Evolutionary conservation across 2,797 vertebrate species (phyloP).

Genomic region (Prionace glauca): DNA sequence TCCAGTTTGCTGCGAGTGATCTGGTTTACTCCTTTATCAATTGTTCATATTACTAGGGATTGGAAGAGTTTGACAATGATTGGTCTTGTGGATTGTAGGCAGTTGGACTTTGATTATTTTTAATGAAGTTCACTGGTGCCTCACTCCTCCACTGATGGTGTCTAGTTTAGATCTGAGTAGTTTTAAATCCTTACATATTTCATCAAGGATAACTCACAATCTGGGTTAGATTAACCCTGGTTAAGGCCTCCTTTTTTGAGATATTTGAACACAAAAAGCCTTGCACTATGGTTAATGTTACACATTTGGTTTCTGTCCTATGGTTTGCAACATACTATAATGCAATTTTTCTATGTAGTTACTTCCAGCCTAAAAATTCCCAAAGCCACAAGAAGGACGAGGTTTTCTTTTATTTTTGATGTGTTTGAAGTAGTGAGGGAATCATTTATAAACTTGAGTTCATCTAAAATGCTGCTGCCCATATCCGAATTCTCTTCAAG

Average conservation of each 20-base stretch:
- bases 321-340: background rate
- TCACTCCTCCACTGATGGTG: background rate
- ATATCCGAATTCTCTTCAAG: background rate
- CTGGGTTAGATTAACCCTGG: background rate
- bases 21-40: background rate
- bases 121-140: background rate
- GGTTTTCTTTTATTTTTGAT: background rate
- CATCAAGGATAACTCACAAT: too few relatives aligned
- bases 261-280: background rate
- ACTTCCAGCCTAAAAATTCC: background rate
- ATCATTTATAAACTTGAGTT: slow-evolving; percentile 5
- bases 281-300: background rate
- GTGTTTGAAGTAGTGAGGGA: background rate
- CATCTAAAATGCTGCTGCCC: background rate
- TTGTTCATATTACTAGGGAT: background rate
- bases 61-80: background rate
- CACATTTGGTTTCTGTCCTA: background rate
- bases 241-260: background rate
- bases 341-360: background rate
- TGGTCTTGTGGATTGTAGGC: background rate
- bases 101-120: background rate
- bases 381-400: background rate
- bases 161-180: background rate
- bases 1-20: background rate
- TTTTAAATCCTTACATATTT: too few relatives aligned